These are phyloP conservation scores for Chloebia gouldiae DNA, from an alignment of 2,113 vertebrate species.

Conservation along the genomic window DNA sequence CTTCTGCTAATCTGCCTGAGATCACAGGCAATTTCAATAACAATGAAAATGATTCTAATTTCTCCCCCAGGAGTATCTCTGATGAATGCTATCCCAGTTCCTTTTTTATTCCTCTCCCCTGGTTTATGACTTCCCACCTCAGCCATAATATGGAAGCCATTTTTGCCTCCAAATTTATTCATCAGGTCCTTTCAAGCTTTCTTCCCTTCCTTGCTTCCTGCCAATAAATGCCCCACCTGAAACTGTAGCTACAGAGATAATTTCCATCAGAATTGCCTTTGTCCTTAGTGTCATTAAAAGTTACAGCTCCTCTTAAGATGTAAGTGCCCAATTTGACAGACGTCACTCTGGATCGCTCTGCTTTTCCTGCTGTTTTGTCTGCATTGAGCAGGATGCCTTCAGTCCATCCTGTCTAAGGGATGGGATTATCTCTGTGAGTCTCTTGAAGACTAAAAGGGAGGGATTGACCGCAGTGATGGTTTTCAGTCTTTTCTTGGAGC, in stretches of 20 bases:
- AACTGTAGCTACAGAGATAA: slow-evolving; percentile 32
- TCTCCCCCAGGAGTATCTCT: neutral
- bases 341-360: neutral
- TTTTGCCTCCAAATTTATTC: slow-evolving; percentile 13
- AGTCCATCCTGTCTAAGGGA: neutral
- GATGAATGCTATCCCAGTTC: slow-evolving; percentile 8
- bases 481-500: neutral
- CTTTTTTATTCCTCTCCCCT: slow-evolving; percentile 21
- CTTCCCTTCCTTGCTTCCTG: neutral
- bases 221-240: slow-evolving; percentile 24
- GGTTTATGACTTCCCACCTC: slow-evolving; percentile 39
- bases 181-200: slow-evolving; percentile 35
- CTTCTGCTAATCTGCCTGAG: slow-evolving; percentile 38
- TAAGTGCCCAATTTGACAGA: slow-evolving; percentile 50
- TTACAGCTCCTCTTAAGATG: slow-evolving; percentile 10
- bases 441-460: neutral
- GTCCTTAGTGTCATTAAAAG: slow-evolving; percentile 56
- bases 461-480: neutral
- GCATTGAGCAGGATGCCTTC: neutral
- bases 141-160: neutral
- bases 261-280: slow-evolving; percentile 39
- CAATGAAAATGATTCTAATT: slow-evolving; percentile 51
- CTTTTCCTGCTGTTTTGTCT: slow-evolving; percentile 14
- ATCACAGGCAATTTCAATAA: slow-evolving; percentile 58
- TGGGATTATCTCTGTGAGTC: neutral